Evolutionary conservation across 2,888 invertebrate genomes (phyloP), one percentile per base, ranked within the genome.

Genomic region (Strigamia crassipes): DNA sequence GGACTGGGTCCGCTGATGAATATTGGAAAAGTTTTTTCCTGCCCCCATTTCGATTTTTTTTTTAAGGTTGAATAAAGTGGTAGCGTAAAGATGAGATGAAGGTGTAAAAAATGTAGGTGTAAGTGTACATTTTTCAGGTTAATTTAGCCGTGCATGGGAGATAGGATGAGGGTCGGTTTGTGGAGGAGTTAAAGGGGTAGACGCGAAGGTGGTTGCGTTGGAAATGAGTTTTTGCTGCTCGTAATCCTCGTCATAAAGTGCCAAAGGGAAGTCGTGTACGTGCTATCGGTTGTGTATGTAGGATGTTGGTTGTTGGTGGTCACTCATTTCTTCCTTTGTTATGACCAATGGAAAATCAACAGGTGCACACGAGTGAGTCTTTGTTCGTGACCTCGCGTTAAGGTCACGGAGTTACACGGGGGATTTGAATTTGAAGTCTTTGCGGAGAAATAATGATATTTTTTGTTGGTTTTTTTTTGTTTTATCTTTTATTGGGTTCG

Each of bases 151-250:
- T n/a, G n/a, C n/a, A n/a, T n/a, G n/a, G n/a, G n/a, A n/a, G n/a
- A n/a, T n/a, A n/a, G 34, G 6, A 34, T 6, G 34, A 34, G 34
- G 34, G 34, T 51, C 10, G 61, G 61, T 23, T 10, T 10, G 9
- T 5, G 18, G 61, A 21, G 18, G 61, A 21, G 61, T 61, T 61
- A 61, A 61, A 61, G 61, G 61, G 61, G 61, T 61, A 61, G 23
- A 6, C 51, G 13, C 10, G 13, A n/a, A 5, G 61, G 18, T 18
- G 61, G 61, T 61, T 61, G 6, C 18, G 61, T 18, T 18, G 18
- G 61, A 61, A 34, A 61, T 61, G 61, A 61, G 61, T 61, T 61
- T 61, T 61, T 61, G 61, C 61, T 61, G 61, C 61, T 61, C 61
- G 61, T 61, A 61, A 61, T 61, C 61, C 61, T 15, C 23, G 61